Percentiles rank a stretch among this genome's conserved stretches.
Evolutionary conservation across 2,888 invertebrate species (phyloP).

Genomic region (Tetrapedia diversipes): DNA sequence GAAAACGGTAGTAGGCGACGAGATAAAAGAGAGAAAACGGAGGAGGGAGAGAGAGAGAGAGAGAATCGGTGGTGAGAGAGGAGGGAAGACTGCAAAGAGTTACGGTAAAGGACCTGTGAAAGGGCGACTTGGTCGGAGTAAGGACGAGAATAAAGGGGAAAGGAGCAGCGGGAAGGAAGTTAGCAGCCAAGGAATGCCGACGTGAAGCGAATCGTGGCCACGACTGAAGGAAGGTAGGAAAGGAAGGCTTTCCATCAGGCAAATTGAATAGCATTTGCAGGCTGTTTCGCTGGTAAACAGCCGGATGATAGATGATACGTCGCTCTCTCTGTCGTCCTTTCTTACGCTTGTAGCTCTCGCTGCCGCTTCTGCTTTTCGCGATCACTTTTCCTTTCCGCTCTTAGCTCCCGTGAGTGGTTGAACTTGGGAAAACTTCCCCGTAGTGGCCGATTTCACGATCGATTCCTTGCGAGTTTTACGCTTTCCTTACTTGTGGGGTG

Average conservation of each 20-base stretch:
- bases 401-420: conserved; percentile 10
- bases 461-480: conserved; percentile 36
- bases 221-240: conserved; percentile 52
- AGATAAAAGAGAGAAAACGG: conserved; percentile 15
- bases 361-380: conserved; percentile 34
- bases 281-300: conserved; percentile 71
- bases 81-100: conserved; percentile 25
- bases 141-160: conserved; percentile 42
- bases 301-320: conserved; percentile 73
- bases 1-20: conserved; percentile 22
- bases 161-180: conserved; percentile 58
- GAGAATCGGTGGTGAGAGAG: neutral
- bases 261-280: conserved; percentile 74
- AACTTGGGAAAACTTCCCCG: neutral
- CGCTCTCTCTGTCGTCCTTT: conserved; percentile 43
- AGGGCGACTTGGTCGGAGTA: conserved; percentile 48
- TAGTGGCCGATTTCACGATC: conserved; percentile 46
- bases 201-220: conserved; percentile 51
- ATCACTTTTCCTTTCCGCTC: conserved; percentile 39
- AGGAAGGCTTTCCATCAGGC: conserved; percentile 71
- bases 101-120: conserved; percentile 56
- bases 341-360: conserved; percentile 55
- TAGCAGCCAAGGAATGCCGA: conserved; percentile 64
- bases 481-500: no score
- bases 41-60: neutral